Evolutionary conservation across 1,140 invertebrate genomes (phyloP), one percentile per base, ranked within the genome.

Genomic region (Cydia splendana): DNA sequence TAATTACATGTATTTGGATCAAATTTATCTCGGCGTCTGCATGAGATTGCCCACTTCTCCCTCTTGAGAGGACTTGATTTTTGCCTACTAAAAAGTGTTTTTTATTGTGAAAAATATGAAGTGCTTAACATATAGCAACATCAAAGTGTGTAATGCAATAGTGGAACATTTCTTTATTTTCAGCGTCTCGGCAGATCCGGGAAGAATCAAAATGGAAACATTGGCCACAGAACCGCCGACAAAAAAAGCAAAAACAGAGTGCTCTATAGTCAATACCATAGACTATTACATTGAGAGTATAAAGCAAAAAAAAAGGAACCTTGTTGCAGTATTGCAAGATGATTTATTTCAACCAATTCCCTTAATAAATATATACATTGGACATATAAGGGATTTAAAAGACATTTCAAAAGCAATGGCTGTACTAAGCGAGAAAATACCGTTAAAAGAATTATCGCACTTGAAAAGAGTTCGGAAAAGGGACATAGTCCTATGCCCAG

Each of bases 381-480:
- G 94, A 34, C 88, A 91, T 48, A 88, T 97, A 24, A 93, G 91
- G 74, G 93, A 96, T 62, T 94, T 94, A 18, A 95, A 95, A 85
- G 88, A 95, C 15, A 95, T 95, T n/a, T 96, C 95, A 4, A 93
- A 90, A 78, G 93, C 95, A 0, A 95, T 97, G 28, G 78, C 93
- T 38, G 87, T 94, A 65, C 83, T 96, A 38, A 95, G 94, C 87
- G 86, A 93, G 81, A 94, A 92, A 77, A 82, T 94, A 77, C 95
- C 94, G 15, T 88, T 97, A 34, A 94, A 94, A 2, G 89, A 93
- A 18, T 94, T 97, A 20, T 92, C 94, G 45, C 96, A 97, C 90
- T 89, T 98, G 13, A 98, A 97, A 86, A 94, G 97, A 74, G 96
- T 96, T 3, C 93, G 93, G n/a, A 93, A 94, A 6, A 91, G 90